Conservation (phyloP, 53 echinoderm and acorn worm genomes). For the Patiria pectinifera region DNA sequence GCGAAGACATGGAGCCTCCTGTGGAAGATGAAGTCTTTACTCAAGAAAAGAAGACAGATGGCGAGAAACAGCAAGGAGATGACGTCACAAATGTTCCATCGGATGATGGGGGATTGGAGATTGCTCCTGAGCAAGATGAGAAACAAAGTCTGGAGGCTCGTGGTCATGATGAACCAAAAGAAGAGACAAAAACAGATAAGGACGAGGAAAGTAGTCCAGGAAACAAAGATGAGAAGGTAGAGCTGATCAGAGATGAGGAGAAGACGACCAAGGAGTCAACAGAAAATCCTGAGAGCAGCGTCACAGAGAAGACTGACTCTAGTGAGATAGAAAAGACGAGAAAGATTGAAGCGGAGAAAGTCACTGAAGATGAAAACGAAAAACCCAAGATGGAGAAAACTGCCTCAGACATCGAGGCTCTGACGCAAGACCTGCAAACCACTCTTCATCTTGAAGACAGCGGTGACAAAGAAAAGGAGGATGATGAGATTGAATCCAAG, state of each 20-base stretch:
- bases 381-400: constrained; percentile 8
- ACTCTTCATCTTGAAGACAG: constrained; percentile 16
- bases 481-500: not conserved
- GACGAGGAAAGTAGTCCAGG: not conserved
- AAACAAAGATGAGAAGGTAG: not conserved
- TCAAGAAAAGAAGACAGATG: constrained; percentile 8
- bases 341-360: constrained; percentile 2
- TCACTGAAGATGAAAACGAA: not conserved
- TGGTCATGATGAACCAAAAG: not conserved
- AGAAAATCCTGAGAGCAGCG: not conserved
- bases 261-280: not conserved
- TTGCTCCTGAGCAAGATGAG: not conserved
- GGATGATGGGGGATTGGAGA: not conserved
- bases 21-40: constrained; percentile 30
- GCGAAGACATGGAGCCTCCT: not conserved
- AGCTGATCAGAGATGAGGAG: not conserved
- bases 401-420: not conserved
- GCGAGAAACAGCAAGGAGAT: not conserved
- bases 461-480: not conserved
- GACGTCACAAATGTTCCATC: not conserved
- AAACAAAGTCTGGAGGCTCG: not conserved
- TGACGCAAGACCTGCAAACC: constrained; percentile 33
- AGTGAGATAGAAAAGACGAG: not conserved
- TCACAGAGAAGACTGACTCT: not conserved
- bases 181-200: not conserved